Evolutionary conservation across 2,888 invertebrate genomes (phyloP).

Genomic region (Pseudoips prasinana): DNA sequence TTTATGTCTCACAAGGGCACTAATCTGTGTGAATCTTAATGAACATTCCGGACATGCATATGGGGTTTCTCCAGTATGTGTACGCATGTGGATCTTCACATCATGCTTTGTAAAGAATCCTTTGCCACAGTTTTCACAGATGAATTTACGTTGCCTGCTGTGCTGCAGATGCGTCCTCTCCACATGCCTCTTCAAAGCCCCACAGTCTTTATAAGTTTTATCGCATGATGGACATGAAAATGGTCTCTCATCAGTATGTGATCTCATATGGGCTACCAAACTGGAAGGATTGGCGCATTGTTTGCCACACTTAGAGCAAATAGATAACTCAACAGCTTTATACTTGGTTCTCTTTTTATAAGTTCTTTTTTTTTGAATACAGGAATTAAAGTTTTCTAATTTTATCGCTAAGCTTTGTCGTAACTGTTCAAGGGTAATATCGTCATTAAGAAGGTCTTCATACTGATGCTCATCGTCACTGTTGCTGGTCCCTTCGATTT

Average conservation of each 20-base stretch:
- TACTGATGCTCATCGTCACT: conserved; percentile 27
- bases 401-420: conserved; percentile 8
- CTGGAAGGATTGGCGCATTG: conserved; percentile 49
- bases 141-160: conserved; percentile 49
- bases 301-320: conserved; percentile 50
- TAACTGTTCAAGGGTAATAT: conserved; percentile 18
- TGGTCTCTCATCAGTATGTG: conserved; percentile 54
- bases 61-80: conserved; percentile 69
- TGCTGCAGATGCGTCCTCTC: conserved; percentile 46
- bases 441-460: conserved; percentile 22
- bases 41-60: conserved; percentile 57
- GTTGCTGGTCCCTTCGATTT: conserved; percentile 35
- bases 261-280: conserved; percentile 52
- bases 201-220: conserved; percentile 56
- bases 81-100: conserved; percentile 58
- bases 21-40: conserved; percentile 53
- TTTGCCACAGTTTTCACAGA: conserved; percentile 69
- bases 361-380: conserved; percentile 18
- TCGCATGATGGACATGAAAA: conserved; percentile 53
- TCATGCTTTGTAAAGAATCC: conserved; percentile 57
- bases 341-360: conserved; percentile 32
- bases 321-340: conserved; percentile 19
- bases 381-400: conserved; percentile 8
- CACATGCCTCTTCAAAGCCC: conserved; percentile 54
- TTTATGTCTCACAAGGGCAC: conserved; percentile 54